Base-by-base conservation (phyloP, 1,140 invertebrate species). In the Drosophila athabasca region DNA sequence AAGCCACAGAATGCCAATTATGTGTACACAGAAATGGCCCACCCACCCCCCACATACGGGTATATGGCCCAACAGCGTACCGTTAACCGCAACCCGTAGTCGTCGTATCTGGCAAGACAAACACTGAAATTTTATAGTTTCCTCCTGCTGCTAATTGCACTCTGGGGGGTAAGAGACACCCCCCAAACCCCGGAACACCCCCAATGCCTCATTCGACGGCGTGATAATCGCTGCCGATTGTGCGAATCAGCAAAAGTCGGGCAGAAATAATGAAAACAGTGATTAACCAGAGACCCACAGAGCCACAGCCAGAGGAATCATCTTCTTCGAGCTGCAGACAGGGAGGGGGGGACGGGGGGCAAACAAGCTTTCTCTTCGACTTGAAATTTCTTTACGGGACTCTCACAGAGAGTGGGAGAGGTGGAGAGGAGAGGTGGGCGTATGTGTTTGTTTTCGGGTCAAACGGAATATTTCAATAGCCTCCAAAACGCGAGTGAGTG, bases 111-210 rank as follows among this genome's bases (percentile, higher is more conserved):
- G 58, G 17, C 64, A 87, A 87, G 83, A 88, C 83, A 87, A 87
- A 87, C 83, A 87, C 67, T 87, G 83, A 87, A 87, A 87, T 87
- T 87, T 87, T 87, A 87, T 87, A 87, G 83, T 87, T 88, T 64
- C 65, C 55, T 19, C 76, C 70, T 26, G 24, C 78, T 74, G 46
- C 71, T 87, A 87, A 87, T 87, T 87, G 83, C 67, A 88, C 83
- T 87, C 83, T 82, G 65, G 83, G 83, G 83, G 83, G 75, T 69
- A 72, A 39, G 17, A 29, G 41, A 13, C 17, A 22, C 35, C 44
- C 17, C 11, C 15, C 13, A 9, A 19, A 19, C 17, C 17, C 17
- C 17, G n/a, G n/a, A 19, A 19, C 17, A 0, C 17, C 17, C 17
- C 17, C 0, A 1, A 1, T 1, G 17, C 17, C 17, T 7, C 19